phyloP scores from a whole-genome alignment of 2,888 invertebrate species.

The Ochropacha duplaris region DNA sequence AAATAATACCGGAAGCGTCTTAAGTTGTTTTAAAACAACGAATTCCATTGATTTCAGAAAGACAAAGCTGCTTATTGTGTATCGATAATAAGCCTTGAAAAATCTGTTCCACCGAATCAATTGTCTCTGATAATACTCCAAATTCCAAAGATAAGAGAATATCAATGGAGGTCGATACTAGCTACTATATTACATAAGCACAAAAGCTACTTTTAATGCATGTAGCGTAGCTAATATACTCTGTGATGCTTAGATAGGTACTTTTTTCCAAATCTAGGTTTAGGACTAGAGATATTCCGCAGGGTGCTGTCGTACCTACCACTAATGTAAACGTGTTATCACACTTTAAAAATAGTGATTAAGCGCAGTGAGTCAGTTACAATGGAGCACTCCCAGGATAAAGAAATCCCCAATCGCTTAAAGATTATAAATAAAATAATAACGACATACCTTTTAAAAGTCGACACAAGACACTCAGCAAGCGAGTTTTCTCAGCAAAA shows the following conservation, averaged over 20 bases:
- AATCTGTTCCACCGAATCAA: not conserved
- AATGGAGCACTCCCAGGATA: not conserved
- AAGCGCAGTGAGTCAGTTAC: not conserved
- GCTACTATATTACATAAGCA: not conserved
- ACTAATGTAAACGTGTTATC: too few species aligned
- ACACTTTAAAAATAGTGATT: too few species aligned
- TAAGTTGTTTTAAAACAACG: not conserved
- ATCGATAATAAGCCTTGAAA: not conserved
- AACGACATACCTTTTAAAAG: not conserved
- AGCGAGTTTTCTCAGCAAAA: not conserved
- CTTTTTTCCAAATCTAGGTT: too few species aligned
- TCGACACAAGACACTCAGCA: not conserved
- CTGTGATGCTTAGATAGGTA: too few species aligned
- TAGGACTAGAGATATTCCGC: too few species aligned
- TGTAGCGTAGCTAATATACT: too few species aligned
- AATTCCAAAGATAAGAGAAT: not conserved
- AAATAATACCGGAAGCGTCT: not conserved
- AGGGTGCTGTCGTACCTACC: too few species aligned
- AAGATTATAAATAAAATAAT: not conserved
- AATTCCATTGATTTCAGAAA: not conserved
- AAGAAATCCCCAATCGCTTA: not conserved
- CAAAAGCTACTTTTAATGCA: not conserved
- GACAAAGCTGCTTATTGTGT: not conserved
- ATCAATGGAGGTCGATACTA: not conserved
- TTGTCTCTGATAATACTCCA: not conserved